Percentiles rank a stretch among this genome's conserved stretches.
Evolutionary conservation across 2,113 vertebrate species (phyloP).

Genomic region (Cisticola juncidis): DNA sequence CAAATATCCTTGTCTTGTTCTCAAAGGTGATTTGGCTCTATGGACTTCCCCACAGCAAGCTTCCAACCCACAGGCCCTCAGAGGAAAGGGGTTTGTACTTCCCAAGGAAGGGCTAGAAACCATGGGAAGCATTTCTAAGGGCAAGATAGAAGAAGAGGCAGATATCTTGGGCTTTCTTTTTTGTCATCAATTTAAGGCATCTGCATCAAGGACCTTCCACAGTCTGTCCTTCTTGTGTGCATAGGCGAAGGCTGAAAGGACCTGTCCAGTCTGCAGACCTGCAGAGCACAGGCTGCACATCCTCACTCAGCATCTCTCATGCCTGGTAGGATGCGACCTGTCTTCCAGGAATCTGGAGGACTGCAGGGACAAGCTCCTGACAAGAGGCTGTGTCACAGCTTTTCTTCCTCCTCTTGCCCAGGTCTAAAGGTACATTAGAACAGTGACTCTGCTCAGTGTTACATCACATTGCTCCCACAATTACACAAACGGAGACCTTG

Average conservation of each 20-base stretch:
- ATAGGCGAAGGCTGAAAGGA: not conserved
- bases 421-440: not conserved
- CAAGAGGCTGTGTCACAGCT: not conserved
- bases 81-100: not conserved
- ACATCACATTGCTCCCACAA: not conserved
- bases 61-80: not conserved
- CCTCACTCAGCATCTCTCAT: not conserved
- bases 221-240: not conserved
- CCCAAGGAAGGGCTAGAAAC: not conserved
- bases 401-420: not conserved
- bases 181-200: not conserved
- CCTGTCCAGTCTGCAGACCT: not conserved
- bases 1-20: not conserved
- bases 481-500: accelerated
- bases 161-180: not conserved
- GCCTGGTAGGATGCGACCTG: not conserved
- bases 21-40: not conserved
- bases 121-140: not conserved
- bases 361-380: not conserved
- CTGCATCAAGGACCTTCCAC: not conserved
- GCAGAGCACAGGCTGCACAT: not conserved
- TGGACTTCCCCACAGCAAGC: not conserved
- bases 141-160: not conserved
- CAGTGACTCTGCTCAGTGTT: not conserved
- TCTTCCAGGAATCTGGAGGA: not conserved